Evolutionary conservation across 2,888 invertebrate genomes (phyloP).

Genomic region (Linyphia triangularis): DNA sequence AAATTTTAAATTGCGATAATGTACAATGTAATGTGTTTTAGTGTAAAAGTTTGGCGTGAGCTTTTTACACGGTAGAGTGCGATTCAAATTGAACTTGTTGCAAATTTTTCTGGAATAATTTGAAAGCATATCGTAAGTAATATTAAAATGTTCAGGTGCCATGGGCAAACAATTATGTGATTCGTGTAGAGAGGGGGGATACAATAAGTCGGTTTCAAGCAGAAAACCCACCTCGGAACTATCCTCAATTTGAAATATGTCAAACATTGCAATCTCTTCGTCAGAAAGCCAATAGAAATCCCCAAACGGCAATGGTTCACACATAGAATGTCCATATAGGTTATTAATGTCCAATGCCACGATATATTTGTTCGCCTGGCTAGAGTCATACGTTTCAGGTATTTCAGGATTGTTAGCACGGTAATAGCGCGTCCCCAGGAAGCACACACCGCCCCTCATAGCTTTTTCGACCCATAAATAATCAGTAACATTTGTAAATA

Average conservation of each 20-base stretch:
- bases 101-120: too few species aligned
- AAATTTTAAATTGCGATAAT: not conserved
- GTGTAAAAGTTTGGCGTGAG: slow-evolving; percentile 1
- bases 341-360: slow-evolving; percentile 16
- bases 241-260: not conserved
- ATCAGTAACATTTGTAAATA: slow-evolving; percentile 4
- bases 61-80: slow-evolving; percentile 5
- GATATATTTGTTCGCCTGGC: not conserved
- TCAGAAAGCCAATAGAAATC: not conserved
- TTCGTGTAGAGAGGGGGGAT: not conserved
- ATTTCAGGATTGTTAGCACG: not conserved
- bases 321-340: not conserved
- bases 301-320: not conserved
- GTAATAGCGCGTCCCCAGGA: not conserved
- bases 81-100: too few species aligned
- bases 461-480: slow-evolving; percentile 13
- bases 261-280: not conserved
- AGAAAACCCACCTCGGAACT: slow-evolving; percentile 8
- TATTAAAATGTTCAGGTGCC: slow-evolving; percentile 9
- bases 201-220: not conserved
- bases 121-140: slow-evolving; percentile 9
- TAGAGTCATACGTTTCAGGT: not conserved
- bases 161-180: not conserved
- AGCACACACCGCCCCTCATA: not conserved
- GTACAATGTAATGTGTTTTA: not conserved